Percentiles rank a stretch among this genome's conserved stretches.
Conservation (phyloP, 2,888 invertebrate genomes). For the Hemistola chrysoprasaria region DNA sequence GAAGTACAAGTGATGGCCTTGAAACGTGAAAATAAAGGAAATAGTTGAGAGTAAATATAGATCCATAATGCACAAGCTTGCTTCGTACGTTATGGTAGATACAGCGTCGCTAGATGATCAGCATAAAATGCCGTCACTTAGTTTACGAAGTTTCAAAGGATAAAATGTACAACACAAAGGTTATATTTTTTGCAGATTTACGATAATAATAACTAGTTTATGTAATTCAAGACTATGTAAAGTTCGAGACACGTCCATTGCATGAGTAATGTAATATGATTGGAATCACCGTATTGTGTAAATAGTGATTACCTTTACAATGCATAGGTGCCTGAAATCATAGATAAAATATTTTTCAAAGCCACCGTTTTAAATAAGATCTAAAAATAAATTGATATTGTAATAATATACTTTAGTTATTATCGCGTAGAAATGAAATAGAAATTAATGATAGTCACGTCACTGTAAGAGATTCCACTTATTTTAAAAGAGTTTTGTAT, state of each 20-base stretch:
- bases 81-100: slow-evolving; percentile 48
- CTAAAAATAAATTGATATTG: slow-evolving; percentile 38
- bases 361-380: slow-evolving; percentile 43
- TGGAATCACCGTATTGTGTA: slow-evolving; percentile 51
- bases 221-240: slow-evolving; percentile 54
- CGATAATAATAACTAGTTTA: slow-evolving; percentile 54
- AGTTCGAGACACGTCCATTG: slow-evolving; percentile 67
- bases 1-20: slow-evolving; percentile 78
- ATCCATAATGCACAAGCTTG: slow-evolving; percentile 42
- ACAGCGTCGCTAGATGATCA: slow-evolving; percentile 60
- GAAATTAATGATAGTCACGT: slow-evolving; percentile 33
- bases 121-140: slow-evolving; percentile 66
- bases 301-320: slow-evolving; percentile 52
- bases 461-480: slow-evolving; percentile 33
- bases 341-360: slow-evolving; percentile 69
- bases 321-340: slow-evolving; percentile 72
- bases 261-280: slow-evolving; percentile 47
- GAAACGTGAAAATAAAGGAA: slow-evolving; percentile 55
- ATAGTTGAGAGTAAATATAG: slow-evolving; percentile 51
- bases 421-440: slow-evolving; percentile 33
- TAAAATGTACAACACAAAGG: slow-evolving; percentile 62
- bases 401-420: slow-evolving; percentile 42
- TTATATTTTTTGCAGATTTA: slow-evolving; percentile 79
- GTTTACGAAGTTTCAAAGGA: slow-evolving; percentile 54
- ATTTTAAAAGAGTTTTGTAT: slow-evolving; percentile 18